These are phyloP conservation scores for Cephus sareptanus DNA, from an alignment of 2,888 invertebrate genomes.

Conservation along the genomic window DNA sequence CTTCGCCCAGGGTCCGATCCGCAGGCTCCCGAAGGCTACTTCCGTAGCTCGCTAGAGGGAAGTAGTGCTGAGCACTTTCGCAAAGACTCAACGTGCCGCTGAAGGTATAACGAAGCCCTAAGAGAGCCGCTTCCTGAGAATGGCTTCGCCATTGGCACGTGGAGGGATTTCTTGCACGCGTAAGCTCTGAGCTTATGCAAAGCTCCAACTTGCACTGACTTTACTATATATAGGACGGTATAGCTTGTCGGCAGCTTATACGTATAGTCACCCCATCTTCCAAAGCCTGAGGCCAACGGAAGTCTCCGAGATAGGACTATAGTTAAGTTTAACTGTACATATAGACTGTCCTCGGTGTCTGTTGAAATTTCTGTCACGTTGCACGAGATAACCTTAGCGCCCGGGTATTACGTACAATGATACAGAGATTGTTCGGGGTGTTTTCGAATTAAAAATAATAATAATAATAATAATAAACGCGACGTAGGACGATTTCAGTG, in stretches of 20 bases:
- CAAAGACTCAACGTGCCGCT: not conserved
- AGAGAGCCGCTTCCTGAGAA: not conserved
- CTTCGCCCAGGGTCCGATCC: not conserved
- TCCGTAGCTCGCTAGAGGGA: not conserved
- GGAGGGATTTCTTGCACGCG: conserved; percentile 29
- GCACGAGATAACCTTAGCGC: not conserved
- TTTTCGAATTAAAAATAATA: not conserved
- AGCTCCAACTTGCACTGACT: conserved; percentile 31
- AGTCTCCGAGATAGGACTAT: not conserved
- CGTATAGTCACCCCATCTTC: not conserved
- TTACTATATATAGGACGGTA: not conserved
- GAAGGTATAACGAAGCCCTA: not conserved
- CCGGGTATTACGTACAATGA: not conserved
- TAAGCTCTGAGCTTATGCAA: conserved; percentile 38
- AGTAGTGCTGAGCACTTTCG: not conserved
- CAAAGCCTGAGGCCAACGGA: not conserved
- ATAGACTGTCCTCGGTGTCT: not conserved
- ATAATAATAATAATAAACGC: too few relatives aligned
- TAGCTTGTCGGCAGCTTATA: not conserved
- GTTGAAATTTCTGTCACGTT: not conserved
- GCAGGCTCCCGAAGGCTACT: not conserved
- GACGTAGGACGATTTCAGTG: not conserved
- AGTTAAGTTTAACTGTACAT: not conserved
- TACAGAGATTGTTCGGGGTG: not conserved
- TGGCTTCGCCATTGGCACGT: not conserved